These are phyloP conservation scores for Brachyistius frenatus DNA, from an alignment of 2,113 vertebrate species.

Conservation along the genomic window DNA sequence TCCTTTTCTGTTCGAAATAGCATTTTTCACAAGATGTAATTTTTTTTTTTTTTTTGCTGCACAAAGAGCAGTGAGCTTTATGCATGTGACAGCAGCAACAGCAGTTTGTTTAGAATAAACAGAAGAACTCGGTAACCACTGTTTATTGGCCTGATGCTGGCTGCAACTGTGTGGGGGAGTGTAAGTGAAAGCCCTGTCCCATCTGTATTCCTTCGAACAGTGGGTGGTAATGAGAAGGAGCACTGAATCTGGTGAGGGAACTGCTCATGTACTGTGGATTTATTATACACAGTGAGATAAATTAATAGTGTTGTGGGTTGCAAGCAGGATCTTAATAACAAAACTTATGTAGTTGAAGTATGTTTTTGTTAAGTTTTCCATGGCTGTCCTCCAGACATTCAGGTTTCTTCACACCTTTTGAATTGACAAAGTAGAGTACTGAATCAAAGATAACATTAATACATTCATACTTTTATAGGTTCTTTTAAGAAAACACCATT, in stretches of 20 bases:
- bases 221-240: slow-evolving; percentile 37
- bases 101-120: background rate
- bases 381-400: too few species aligned
- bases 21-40: too few species aligned
- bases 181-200: slow-evolving; percentile 28
- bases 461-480: too few species aligned
- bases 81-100: too few species aligned
- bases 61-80: too few species aligned
- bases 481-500: too few species aligned
- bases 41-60: too few species aligned
- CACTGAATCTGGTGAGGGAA: slow-evolving; percentile 1
- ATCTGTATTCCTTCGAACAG: slow-evolving; percentile 10
- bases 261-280: slow-evolving; percentile 1
- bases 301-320: background rate
- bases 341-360: background rate
- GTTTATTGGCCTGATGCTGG: slow-evolving; percentile 25
- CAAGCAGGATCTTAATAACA: background rate
- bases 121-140: slow-evolving; percentile 11
- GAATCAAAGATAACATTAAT: too few species aligned
- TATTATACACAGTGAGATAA: background rate
- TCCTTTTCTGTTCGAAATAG: too few species aligned
- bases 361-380: too few species aligned
- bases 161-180: slow-evolving; percentile 13
- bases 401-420: too few species aligned
- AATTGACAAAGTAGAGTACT: too few species aligned